These are phyloP conservation scores for Melanotus villosus DNA, from an alignment of 2,888 invertebrate genomes.

Conservation along the genomic window DNA sequence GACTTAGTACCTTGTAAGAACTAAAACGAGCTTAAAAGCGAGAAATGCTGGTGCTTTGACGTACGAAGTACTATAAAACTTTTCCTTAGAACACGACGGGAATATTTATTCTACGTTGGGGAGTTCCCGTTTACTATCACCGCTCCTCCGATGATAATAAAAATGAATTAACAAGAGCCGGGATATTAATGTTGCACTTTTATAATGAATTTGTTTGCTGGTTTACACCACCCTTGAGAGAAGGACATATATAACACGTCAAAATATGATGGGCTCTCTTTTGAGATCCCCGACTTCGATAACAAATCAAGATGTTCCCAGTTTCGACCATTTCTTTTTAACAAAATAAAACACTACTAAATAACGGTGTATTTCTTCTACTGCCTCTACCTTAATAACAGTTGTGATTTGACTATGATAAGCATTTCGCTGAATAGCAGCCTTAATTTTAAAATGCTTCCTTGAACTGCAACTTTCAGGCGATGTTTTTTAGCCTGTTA, in stretches of 20 bases:
- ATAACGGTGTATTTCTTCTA: too few relatives aligned
- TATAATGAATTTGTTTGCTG: slow-evolving; percentile 65
- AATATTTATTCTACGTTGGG: slow-evolving; percentile 73
- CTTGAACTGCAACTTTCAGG: too few relatives aligned
- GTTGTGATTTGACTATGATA: too few relatives aligned
- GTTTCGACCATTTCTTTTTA: background rate
- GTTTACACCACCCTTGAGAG: slow-evolving; percentile 62
- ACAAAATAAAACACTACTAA: background rate
- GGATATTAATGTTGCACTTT: slow-evolving; percentile 65
- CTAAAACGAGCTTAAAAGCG: slow-evolving; percentile 43
- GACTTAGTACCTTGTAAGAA: slow-evolving; percentile 34
- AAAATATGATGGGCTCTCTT: slow-evolving; percentile 28
- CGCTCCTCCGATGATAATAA: slow-evolving; percentile 67
- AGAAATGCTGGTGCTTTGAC: slow-evolving; percentile 43
- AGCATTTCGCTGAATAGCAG: too few relatives aligned
- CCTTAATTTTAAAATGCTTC: too few relatives aligned
- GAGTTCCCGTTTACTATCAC: slow-evolving; percentile 61
- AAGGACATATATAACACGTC: slow-evolving; percentile 50
- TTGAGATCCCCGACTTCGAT: slow-evolving; percentile 22
- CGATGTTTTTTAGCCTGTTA: too few relatives aligned
- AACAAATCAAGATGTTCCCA: background rate
- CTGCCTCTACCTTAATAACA: too few relatives aligned
- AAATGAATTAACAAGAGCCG: slow-evolving; percentile 67
- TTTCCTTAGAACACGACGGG: slow-evolving; percentile 70
- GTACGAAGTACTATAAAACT: slow-evolving; percentile 48